Conservation (phyloP, 2,888 invertebrate species). For the Agonopterix arenella region DNA sequence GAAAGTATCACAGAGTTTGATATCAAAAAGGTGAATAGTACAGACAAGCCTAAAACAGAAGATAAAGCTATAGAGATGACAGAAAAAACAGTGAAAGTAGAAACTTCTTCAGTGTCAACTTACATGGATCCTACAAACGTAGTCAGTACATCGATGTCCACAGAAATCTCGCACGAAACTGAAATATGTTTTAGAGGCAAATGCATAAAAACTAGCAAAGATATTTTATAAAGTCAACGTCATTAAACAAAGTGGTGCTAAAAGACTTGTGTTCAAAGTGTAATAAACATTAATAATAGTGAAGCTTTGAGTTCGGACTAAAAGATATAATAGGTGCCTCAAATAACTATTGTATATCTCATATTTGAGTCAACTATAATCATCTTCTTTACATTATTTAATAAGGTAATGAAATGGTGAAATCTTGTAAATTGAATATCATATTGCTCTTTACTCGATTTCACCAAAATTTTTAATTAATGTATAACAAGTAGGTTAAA, state of each 20-base stretch:
- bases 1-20: constrained; percentile 19
- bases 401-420: constrained; percentile 35
- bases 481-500: not conserved
- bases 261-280: constrained; percentile 51
- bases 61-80: constrained; percentile 19
- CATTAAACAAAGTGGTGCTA: constrained; percentile 34
- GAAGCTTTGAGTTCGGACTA: constrained; percentile 4
- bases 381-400: constrained; percentile 22
- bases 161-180: constrained; percentile 89
- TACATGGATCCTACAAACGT: constrained; percentile 73
- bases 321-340: constrained; percentile 6
- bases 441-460: constrained; percentile 61
- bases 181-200: constrained; percentile 92
- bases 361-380: constrained; percentile 16
- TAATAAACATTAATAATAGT: constrained; percentile 9
- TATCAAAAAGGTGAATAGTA: constrained; percentile 16
- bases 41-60: constrained; percentile 18
- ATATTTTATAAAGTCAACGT: constrained; percentile 40
- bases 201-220: constrained; percentile 82
- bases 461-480: constrained; percentile 32
- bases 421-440: constrained; percentile 64
- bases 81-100: constrained; percentile 26
- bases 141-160: constrained; percentile 86
- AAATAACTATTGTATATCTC: constrained; percentile 2
- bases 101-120: constrained; percentile 51